These are phyloP conservation scores for Chromobotia macracanthus DNA, from an alignment of 2,797 vertebrate genomes.

Conservation along the genomic window DNA sequence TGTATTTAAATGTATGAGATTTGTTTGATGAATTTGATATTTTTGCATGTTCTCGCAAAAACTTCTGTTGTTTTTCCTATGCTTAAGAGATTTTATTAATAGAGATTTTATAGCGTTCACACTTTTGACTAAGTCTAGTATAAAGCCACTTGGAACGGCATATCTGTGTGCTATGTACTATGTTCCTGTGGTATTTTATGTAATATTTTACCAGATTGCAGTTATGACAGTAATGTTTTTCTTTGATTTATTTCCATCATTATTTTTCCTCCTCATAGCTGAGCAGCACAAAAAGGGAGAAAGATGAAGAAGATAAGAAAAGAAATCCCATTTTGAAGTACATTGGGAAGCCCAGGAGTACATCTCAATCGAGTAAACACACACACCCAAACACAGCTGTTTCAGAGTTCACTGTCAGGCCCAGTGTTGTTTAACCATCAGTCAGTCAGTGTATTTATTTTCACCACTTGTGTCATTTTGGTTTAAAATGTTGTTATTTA, in stretches of 20 bases:
- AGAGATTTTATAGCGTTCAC: no score
- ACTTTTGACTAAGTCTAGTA: no score
- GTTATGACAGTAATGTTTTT: neutral
- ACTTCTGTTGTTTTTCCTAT: neutral
- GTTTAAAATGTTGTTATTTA: neutral
- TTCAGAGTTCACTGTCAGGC: neutral
- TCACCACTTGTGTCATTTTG: neutral
- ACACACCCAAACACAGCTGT: neutral
- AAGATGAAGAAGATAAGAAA: conserved; percentile 88
- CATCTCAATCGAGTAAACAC: conserved; percentile 87
- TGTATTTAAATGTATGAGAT: neutral
- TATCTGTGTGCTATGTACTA: no score
- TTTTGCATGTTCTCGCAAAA: neutral
- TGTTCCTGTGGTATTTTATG: neutral
- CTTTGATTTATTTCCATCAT: neutral
- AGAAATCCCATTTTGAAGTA: conserved; percentile 94
- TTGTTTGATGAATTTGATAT: neutral
- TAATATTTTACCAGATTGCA: neutral
- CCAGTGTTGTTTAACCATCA: neutral
- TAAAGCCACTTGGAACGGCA: no score
- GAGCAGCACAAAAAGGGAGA: conserved; percentile 76
- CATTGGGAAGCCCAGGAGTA: conserved; percentile 87
- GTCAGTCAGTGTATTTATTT: neutral
- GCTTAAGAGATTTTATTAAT: neutral
- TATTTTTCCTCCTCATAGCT: conserved; percentile 59